phyloP scores from a whole-genome alignment of 2,888 invertebrate species.

The Cryptocephalus primarius region DNA sequence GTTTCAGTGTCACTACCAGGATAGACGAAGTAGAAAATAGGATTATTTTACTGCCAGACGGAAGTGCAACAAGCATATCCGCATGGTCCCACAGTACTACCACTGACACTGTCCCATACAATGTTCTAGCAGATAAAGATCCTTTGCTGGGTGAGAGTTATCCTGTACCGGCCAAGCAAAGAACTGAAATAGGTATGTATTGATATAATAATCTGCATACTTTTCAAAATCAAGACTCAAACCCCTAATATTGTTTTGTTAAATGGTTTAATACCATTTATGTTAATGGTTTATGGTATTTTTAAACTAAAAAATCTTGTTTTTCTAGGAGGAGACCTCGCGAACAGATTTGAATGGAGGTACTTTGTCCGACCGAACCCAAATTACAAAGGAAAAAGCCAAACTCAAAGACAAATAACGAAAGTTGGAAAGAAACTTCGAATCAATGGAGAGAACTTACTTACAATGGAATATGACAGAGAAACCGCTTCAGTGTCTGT shows the following conservation, averaged over 20 bases:
- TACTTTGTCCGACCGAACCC: conserved; percentile 75
- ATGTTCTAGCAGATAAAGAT: conserved; percentile 78
- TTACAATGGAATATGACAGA: conserved; percentile 85
- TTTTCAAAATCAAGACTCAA: too few species aligned
- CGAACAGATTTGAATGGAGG: conserved; percentile 90
- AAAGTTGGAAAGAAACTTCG: conserved; percentile 77
- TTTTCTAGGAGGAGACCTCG: conserved; percentile 48
- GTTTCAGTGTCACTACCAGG: conserved; percentile 72
- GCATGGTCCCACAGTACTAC: conserved; percentile 84
- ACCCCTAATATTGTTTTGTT: too few species aligned
- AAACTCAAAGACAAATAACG: conserved; percentile 54
- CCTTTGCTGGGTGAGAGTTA: conserved; percentile 76
- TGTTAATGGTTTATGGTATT: too few species aligned
- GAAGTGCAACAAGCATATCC: conserved; percentile 67
- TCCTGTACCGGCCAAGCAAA: conserved; percentile 83
- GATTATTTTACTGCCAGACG: conserved; percentile 70
- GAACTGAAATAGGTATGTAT: conserved; percentile 68
- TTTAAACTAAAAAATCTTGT: too few species aligned
- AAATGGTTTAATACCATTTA: too few species aligned
- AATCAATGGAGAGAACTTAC: conserved; percentile 83
- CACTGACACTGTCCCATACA: conserved; percentile 85
- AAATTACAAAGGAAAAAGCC: conserved; percentile 47
- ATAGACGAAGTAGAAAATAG: conserved; percentile 74
- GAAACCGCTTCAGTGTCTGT: conserved; percentile 78
- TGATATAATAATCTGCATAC: background rate